phyloP scores from a whole-genome alignment of 1,140 invertebrate species.

The Adoxophyes honmai region DNA sequence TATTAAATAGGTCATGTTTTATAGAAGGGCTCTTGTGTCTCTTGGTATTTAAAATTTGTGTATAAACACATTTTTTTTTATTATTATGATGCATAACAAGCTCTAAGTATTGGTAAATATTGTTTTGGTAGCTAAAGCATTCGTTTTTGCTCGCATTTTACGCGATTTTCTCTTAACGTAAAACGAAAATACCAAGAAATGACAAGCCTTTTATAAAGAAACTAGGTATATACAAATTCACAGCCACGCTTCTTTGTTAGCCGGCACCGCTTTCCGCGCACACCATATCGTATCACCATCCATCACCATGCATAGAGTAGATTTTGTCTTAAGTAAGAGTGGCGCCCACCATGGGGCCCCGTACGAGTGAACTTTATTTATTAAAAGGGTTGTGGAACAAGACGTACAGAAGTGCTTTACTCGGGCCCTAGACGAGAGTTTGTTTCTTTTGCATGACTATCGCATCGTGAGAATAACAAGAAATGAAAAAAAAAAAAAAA shows the following conservation, averaged over 20 bases:
- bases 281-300: slow-evolving; percentile 28
- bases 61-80: no score
- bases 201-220: not conserved
- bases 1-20: not conserved
- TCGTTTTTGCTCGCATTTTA: no score
- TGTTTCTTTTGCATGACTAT: not conserved
- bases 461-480: no score
- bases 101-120: no score
- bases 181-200: no score
- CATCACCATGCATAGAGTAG: slow-evolving; percentile 27
- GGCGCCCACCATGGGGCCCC: slow-evolving; percentile 28
- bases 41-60: not conserved
- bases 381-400: slow-evolving; percentile 70
- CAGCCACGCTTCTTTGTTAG: slow-evolving; percentile 49
- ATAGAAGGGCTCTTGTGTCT: not conserved
- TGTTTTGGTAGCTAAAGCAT: no score
- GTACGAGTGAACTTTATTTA: not conserved
- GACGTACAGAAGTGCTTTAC: slow-evolving; percentile 29
- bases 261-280: slow-evolving; percentile 40
- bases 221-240: slow-evolving; percentile 19
- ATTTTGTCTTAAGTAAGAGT: slow-evolving; percentile 21
- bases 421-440: not conserved
- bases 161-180: no score
- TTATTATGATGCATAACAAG: no score
- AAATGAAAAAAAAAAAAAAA: no score